Conservation (phyloP, 2,113 vertebrate genomes). For the Sphyrna mokarran region DNA sequence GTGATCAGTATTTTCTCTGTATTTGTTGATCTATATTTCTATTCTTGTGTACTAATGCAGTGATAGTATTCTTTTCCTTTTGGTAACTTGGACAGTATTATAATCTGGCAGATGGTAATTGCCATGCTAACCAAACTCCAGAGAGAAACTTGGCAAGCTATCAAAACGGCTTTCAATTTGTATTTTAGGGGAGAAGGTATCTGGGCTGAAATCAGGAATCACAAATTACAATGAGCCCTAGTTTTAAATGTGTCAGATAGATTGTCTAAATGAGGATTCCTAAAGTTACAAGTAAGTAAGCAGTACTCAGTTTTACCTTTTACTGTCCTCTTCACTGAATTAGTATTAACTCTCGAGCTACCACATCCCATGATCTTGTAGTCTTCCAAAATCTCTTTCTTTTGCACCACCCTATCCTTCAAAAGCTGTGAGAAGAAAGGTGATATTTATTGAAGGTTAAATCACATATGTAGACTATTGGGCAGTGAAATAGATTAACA, state of each 20-base stretch:
- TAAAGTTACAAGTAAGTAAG: not conserved
- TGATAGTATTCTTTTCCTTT: too few species aligned
- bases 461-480: not conserved
- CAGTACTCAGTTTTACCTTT: slow-evolving; percentile 46
- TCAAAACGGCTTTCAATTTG: too few species aligned
- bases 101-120: too few species aligned
- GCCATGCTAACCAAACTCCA: too few species aligned
- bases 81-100: too few species aligned
- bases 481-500: not conserved
- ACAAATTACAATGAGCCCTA: too few species aligned
- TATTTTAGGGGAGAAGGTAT: too few species aligned
- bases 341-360: slow-evolving; percentile 49
- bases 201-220: too few species aligned
- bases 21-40: too few species aligned
- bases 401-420: not conserved
- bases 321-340: slow-evolving; percentile 47
- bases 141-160: too few species aligned
- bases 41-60: too few species aligned
- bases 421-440: slow-evolving; percentile 7
- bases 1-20: too few species aligned
- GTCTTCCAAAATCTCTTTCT: slow-evolving; percentile 38
- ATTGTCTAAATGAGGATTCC: not conserved
- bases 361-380: slow-evolving; percentile 60
- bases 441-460: slow-evolving; percentile 8
- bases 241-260: not conserved